phyloP scores from a whole-genome alignment of 2,797 vertebrate genomes.

The Uromys caudimaculatus region DNA sequence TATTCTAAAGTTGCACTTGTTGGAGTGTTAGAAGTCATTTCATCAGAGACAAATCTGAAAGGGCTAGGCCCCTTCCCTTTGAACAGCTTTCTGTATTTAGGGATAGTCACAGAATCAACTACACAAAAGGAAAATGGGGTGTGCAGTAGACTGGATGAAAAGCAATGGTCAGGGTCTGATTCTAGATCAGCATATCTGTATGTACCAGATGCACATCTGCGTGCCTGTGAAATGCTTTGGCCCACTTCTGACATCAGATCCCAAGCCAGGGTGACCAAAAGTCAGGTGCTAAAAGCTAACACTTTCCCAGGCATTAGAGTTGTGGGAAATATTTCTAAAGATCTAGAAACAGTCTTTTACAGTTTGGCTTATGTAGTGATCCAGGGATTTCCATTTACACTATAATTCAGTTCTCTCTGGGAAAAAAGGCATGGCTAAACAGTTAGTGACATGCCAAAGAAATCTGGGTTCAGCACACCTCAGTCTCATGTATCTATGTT shows the following conservation, averaged over 20 bases:
- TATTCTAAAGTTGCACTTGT: not conserved
- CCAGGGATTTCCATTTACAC: conserved; percentile 43
- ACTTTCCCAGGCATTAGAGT: conserved; percentile 15
- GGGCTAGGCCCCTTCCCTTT: not conserved
- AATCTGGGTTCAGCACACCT: not conserved
- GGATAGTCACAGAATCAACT: not conserved
- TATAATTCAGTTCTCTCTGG: conserved; percentile 24
- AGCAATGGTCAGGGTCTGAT: not conserved
- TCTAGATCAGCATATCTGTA: not conserved
- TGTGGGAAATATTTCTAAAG: not conserved
- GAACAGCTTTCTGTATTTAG: not conserved
- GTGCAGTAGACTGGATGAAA: not conserved
- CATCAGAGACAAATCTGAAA: not conserved
- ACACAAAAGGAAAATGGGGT: not conserved
- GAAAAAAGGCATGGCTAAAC: not conserved
- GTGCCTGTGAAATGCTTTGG: not conserved
- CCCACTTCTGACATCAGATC: not conserved
- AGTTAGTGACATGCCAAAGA: conserved; percentile 16
- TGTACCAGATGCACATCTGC: not conserved
- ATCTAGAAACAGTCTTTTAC: not conserved
- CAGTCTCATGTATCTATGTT: not conserved
- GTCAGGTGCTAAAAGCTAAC: not conserved
- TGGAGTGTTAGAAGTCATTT: not conserved
- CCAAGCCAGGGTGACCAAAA: not conserved
- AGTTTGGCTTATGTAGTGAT: conserved; percentile 50